phyloP scores from a whole-genome alignment of 1,140 invertebrate species.

The Hestina assimilis region DNA sequence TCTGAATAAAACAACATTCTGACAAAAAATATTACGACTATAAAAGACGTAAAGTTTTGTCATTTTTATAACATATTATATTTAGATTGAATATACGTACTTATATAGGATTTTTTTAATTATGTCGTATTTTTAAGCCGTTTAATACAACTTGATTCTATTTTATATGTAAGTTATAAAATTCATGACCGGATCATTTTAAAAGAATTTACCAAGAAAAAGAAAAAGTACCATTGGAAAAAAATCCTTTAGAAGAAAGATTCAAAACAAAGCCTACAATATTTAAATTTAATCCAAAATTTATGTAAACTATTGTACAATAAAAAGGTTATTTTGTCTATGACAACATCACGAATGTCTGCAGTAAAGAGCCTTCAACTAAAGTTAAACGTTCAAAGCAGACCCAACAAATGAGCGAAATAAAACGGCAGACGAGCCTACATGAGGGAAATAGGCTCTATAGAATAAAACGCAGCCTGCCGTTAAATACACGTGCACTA shows the following conservation, averaged over 20 bases:
- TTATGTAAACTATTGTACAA: background rate
- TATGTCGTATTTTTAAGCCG: too few relatives aligned
- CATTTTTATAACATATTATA: too few relatives aligned
- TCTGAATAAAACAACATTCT: background rate
- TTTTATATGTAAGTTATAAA: too few relatives aligned
- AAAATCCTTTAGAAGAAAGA: too few relatives aligned
- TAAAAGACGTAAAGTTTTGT: too few relatives aligned
- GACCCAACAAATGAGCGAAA: conserved; percentile 17
- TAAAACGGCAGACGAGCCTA: conserved; percentile 16
- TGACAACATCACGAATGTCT: background rate
- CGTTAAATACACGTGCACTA: conserved; percentile 57
- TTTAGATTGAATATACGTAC: too few relatives aligned
- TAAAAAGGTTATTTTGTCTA: background rate
- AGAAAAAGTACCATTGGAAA: too few relatives aligned
- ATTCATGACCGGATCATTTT: too few relatives aligned
- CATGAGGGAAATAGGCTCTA: conserved; percentile 19
- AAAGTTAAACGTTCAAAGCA: conserved; percentile 14
- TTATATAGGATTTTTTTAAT: too few relatives aligned
- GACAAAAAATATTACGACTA: conserved; percentile 8
- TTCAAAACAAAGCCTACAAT: background rate
- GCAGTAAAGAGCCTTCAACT: background rate
- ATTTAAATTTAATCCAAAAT: background rate
- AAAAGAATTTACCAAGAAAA: too few relatives aligned
- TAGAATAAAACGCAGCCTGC: conserved; percentile 42
- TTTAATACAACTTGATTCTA: too few relatives aligned